Evolutionary conservation across 1,140 invertebrate species (phyloP), one percentile per base, ranked within the genome.

Genomic region (Neodiprion pinetum): DNA sequence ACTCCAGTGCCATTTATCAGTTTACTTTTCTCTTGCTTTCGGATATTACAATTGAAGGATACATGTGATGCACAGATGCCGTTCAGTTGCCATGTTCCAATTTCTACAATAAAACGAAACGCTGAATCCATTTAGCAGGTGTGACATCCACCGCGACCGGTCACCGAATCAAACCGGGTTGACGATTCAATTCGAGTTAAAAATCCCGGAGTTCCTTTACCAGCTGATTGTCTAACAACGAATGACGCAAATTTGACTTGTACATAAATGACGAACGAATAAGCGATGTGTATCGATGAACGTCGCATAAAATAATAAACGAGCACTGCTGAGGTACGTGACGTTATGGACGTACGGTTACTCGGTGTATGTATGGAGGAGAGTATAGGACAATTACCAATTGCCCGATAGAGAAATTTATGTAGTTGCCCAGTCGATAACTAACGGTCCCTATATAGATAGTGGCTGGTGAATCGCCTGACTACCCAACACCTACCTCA

Each of bases 361-460:
- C 28, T 5, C 5, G 28, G 28, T 40, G 5, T 61, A 12, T 17
- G 53, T 61, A 61, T 9, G 53, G 11, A 61, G 53, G 53, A 61
- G 78, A 81, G 81, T 85, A 83, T 87, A 84, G 85, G 82, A 87
- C 87, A 88, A 88, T 88, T 88, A 88, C 86, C 86, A 82, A 88
- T 88, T 88, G 87, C 88, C 85, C 83, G 87, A 88, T 88, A 87
- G 83, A 84, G 86, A 85, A 88, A 88, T 88, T 88, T 88, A 88
- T 88, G 86, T 82, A 82, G 84, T 84, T 87, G 83, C 77, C 81
- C 73, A 78, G 75, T 81, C 83, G 79, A 84, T 85, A 88, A 85
- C 86, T 82, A 85, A 87, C 83, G 79, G 79, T 81, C 82, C 73
- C 21, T 74, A 73, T 70, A 78, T 75, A 48, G 28, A 40, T 68